Percentiles rank a stretch among this genome's conserved stretches.
These are phyloP conservation scores for Oncorhynchus kisutch DNA, from an alignment of 2,113 vertebrate species.

Conservation along the genomic window DNA sequence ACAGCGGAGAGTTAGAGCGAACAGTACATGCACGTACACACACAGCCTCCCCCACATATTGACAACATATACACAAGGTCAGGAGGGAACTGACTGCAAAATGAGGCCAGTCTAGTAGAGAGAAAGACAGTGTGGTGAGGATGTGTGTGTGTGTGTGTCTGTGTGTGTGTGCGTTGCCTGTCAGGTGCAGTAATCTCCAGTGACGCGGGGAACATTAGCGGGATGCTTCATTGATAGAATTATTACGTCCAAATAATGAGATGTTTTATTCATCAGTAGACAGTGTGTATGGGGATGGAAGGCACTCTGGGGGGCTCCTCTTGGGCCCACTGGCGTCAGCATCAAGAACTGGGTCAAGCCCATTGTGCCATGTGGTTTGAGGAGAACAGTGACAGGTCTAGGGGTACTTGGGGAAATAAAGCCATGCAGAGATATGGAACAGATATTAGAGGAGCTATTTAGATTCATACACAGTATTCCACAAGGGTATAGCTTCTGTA, in stretches of 20 bases:
- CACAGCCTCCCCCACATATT: neutral
- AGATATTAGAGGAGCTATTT: neutral
- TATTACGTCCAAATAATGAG: slow-evolving; percentile 36
- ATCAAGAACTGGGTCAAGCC: slow-evolving; percentile 62
- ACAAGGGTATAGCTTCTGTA: slow-evolving; percentile 2
- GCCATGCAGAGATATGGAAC: slow-evolving; percentile 31
- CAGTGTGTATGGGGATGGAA: slow-evolving; percentile 13
- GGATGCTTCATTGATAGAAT: slow-evolving; percentile 24
- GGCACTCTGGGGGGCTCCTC: slow-evolving; percentile 20
- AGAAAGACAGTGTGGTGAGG: neutral
- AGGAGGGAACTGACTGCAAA: neutral
- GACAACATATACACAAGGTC: neutral
- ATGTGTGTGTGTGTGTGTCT: neutral
- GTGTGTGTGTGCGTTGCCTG: neutral
- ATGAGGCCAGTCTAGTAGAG: neutral
- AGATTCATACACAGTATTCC: slow-evolving; percentile 23
- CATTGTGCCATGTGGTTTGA: slow-evolving; percentile 33
- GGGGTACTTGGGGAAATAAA: slow-evolving; percentile 30
- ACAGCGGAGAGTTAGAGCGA: neutral
- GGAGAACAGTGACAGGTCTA: slow-evolving; percentile 43
- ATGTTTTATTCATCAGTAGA: slow-evolving; percentile 53
- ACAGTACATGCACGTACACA: neutral
- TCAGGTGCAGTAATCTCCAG: neutral
- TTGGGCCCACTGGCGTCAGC: slow-evolving; percentile 35
- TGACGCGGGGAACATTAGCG: neutral